Base-by-base conservation (phyloP, 2,888 invertebrate genomes). In the Chouioia cunea region DNA sequence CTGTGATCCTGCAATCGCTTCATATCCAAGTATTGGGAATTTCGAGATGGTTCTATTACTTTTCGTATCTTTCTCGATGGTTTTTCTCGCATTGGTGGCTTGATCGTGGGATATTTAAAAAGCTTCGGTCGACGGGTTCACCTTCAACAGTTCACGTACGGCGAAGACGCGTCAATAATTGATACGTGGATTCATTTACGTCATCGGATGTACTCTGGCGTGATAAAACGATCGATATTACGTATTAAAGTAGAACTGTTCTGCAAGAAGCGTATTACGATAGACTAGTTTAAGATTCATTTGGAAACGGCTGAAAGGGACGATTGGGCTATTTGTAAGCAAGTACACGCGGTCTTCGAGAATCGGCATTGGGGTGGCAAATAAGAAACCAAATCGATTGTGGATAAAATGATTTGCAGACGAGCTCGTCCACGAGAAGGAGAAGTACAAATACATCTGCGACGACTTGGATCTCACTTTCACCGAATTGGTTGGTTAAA, bases 391-490 rank as follows among this genome's bases (percentile, higher is more conserved):
- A 69, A 65, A 65, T 16, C 48, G 53, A 70, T 36, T 48, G 48
- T 59, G 50, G 64, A 65, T 18, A 6, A 56, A 60, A 52, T 70
- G 4, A 63, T 65, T 89, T 89, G 79, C 91, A 96, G 96, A 96
- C 92, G 96, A 96, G 87, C 92, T 96, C 87, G 95, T 96, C 85
- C 92, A 94, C 87, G 96, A 96, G 89, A 99, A 99, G 92, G 98
- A 99, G 90, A 97, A 97, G 88, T 99, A 97, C 97, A 99, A 98
- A 92, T 94, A 95, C 89, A 98, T 99, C 90, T 97, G 97, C 91
- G 99, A 99, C 92, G 99, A 99, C 89, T 91, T 99, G 91, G 99
- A 99, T 89, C 95, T 95, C 87, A 99, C 99, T 86, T 98, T 99
- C 91, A 96, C 97, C 89, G 95, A 95, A 88, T 93, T 95, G 79